Percentiles rank a stretch among this genome's conserved stretches.
Conservation (phyloP, 1,140 invertebrate genomes). For the Rhagoletis zephyria region DNA sequence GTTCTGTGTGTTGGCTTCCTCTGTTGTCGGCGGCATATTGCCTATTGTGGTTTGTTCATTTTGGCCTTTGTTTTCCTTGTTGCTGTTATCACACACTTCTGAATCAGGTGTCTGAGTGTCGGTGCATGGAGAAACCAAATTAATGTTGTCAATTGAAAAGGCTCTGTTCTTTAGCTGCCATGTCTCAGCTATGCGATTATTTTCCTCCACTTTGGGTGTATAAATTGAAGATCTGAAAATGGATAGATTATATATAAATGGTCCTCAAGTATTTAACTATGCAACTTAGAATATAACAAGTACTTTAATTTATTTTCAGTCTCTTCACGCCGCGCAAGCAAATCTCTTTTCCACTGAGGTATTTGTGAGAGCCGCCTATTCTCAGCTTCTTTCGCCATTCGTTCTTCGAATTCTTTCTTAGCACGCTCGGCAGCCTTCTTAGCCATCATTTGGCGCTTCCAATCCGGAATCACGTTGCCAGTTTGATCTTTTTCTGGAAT, state of each 20-base stretch:
- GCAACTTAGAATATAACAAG: constrained; percentile 56
- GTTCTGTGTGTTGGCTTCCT: not conserved
- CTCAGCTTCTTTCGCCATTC: constrained; percentile 86
- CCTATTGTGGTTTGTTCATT: constrained; percentile 39
- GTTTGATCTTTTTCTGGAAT: constrained; percentile 90
- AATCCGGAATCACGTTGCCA: constrained; percentile 91
- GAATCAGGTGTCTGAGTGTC: constrained; percentile 64
- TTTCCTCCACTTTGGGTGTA: constrained; percentile 79
- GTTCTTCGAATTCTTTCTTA: constrained; percentile 89
- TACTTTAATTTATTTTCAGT: constrained; percentile 82
- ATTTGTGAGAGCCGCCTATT: constrained; percentile 88
- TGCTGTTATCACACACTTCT: constrained; percentile 48
- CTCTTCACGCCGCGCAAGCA: constrained; percentile 86
- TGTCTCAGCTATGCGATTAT: constrained; percentile 74
- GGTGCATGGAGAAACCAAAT: constrained; percentile 70
- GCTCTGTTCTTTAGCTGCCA: constrained; percentile 76
- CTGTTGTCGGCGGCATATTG: constrained; percentile 8
- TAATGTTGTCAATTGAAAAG: constrained; percentile 78
- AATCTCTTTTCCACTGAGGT: constrained; percentile 92
- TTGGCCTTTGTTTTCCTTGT: constrained; percentile 46
- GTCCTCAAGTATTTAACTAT: not conserved
- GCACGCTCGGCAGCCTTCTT: constrained; percentile 93
- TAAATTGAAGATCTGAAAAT: constrained; percentile 77
- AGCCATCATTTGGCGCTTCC: constrained; percentile 95
- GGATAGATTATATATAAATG: constrained; percentile 57